Conservation (phyloP, 2,888 invertebrate genomes). For the Ischnus inquisitorius region DNA sequence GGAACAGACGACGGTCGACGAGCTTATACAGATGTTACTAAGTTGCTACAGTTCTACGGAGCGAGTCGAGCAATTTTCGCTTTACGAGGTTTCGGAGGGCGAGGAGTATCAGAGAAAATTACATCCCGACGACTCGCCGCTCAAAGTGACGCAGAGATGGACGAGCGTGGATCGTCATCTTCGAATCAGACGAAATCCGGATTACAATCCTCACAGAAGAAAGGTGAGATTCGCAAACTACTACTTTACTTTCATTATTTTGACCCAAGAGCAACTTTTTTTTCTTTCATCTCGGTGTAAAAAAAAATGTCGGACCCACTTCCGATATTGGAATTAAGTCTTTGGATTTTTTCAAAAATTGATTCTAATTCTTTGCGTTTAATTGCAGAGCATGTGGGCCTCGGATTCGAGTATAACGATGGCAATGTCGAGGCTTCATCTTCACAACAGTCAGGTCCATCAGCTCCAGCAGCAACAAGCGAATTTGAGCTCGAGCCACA, state of each 20-base stretch:
- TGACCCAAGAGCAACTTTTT: too few species aligned
- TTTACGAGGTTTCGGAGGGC: conserved; percentile 94
- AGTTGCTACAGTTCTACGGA: conserved; percentile 95
- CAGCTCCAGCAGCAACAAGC: conserved; percentile 82
- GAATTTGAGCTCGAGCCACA: conserved; percentile 73
- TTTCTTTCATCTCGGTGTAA: too few species aligned
- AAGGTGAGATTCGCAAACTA: conserved; percentile 76
- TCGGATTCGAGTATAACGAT: conserved; percentile 86
- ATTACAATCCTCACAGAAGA: conserved; percentile 88
- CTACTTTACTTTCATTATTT: too few species aligned
- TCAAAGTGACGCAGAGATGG: conserved; percentile 91
- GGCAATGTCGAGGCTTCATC: conserved; percentile 83
- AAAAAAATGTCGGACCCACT: too few species aligned
- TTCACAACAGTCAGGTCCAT: conserved; percentile 83
- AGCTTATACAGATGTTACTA: conserved; percentile 93
- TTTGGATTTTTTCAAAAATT: too few species aligned
- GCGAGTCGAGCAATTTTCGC: conserved; percentile 94
- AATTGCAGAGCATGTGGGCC: conserved; percentile 87
- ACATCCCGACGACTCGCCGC: conserved; percentile 94
- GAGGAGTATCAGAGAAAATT: conserved; percentile 95
- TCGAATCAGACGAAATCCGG: conserved; percentile 93
- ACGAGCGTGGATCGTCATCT: conserved; percentile 91
- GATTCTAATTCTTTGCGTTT: background rate
- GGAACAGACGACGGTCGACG: conserved; percentile 95
- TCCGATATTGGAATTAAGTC: too few species aligned